Percentiles rank a stretch among this genome's conserved stretches.
phyloP scores from a whole-genome alignment of 37 sponge, comb jelly and placozoan genomes.

The Axinella damicornis region DNA sequence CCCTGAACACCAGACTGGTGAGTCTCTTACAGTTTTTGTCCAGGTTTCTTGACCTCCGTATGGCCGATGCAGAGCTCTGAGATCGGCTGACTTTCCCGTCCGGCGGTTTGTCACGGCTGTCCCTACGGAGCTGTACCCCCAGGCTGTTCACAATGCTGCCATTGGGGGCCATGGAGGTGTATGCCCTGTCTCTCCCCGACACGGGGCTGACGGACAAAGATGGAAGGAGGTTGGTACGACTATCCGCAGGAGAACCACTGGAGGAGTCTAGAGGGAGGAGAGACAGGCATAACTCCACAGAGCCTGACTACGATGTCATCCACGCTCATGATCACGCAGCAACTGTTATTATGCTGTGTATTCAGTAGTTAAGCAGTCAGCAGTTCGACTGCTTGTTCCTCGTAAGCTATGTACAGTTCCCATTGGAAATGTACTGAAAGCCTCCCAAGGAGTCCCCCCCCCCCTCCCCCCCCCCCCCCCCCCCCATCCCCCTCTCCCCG shows the following conservation, averaged over 20 bases:
- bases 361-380: too few species aligned
- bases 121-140: constrained; percentile 9
- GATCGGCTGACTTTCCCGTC: not conserved
- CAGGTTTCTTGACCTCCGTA: constrained; percentile 31
- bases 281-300: not conserved
- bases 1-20: too few species aligned
- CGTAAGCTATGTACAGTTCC: too few species aligned
- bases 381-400: too few species aligned
- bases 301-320: too few species aligned
- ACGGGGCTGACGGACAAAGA: not conserved
- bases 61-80: not conserved
- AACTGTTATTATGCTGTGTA: too few species aligned
- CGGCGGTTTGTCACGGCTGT: not conserved
- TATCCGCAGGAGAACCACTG: too few species aligned
- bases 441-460: too few species aligned
- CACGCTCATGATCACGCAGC: too few species aligned
- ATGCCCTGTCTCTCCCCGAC: not conserved
- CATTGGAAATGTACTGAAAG: too few species aligned
- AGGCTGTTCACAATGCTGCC: not conserved
- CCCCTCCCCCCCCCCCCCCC: too few species aligned
- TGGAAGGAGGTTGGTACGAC: not conserved
- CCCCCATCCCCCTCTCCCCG: too few species aligned
- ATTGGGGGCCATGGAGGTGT: not conserved
- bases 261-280: not conserved
- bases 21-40: constrained; percentile 47